Evolutionary conservation across 1,140 invertebrate species (phyloP).

Genomic region (Drosophila mayri): DNA sequence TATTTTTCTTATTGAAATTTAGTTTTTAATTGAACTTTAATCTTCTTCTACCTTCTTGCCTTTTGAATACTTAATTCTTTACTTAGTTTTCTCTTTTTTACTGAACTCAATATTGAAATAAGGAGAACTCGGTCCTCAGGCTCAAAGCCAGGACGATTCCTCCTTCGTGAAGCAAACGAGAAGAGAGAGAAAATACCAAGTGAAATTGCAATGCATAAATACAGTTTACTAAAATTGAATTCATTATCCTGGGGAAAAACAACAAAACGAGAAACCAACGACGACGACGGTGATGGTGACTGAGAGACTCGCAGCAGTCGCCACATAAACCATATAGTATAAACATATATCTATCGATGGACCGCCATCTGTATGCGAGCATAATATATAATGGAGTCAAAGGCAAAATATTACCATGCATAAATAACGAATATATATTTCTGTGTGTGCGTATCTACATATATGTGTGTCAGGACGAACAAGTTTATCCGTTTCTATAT

Average conservation of each 20-base stretch:
- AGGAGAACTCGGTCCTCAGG: not conserved
- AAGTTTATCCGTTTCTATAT: slow-evolving; percentile 56
- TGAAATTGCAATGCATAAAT: slow-evolving; percentile 36
- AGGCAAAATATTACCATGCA: slow-evolving; percentile 58
- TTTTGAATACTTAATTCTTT: not conserved
- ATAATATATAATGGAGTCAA: slow-evolving; percentile 47
- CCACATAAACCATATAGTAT: slow-evolving; percentile 30
- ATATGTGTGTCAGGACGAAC: slow-evolving; percentile 34
- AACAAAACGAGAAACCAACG: slow-evolving; percentile 16
- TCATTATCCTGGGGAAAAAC: slow-evolving; percentile 52
- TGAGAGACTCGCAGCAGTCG: slow-evolving; percentile 12
- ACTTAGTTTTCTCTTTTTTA: not conserved
- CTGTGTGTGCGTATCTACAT: not conserved
- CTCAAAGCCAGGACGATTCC: not conserved
- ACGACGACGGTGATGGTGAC: not conserved
- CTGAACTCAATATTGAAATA: slow-evolving; percentile 21
- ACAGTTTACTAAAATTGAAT: slow-evolving; percentile 55
- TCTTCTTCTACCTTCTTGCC: not conserved
- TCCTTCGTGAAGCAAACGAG: slow-evolving; percentile 11
- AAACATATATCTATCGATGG: slow-evolving; percentile 34
- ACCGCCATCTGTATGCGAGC: slow-evolving; percentile 24
- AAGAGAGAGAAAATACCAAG: slow-evolving; percentile 24
- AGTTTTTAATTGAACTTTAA: not conserved
- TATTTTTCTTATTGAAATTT: not conserved
- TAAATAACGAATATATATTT: slow-evolving; percentile 37